Base-by-base conservation (phyloP, 2,797 vertebrate genomes). In the Melanogrammus aeglefinus region DNA sequence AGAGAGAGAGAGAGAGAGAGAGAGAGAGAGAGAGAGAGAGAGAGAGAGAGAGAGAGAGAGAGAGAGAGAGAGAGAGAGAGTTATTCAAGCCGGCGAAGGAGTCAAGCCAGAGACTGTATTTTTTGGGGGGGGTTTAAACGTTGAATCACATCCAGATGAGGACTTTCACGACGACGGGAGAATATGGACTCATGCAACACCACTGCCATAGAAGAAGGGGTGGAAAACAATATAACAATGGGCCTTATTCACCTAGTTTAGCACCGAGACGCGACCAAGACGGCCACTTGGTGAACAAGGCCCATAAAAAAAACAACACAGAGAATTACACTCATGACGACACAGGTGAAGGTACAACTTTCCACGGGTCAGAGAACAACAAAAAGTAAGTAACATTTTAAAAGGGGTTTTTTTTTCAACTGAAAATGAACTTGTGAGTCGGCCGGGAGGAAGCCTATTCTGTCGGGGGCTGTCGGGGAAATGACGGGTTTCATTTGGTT, bases 181-280 rank as follows among this genome's bases (percentile, higher is more conserved):
- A 84, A 88, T 86, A 92, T 89, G 89, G 82, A 87, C 72, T 91
- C 93, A 93, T 94, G 93, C 93, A 92, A 93, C 89, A 90, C 83
- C 87, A 91, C 89, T 88, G 91, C 86, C 88, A 91, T 80, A 76
- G 80, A 86, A 31, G 84, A 85, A 83, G 85, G 75, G 13, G 44
- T 51, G 44, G 44, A 16, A 83, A 85, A 88, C 57, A 27, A 63
- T 70, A 70, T 10, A 70, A 70, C 47, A 21, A 18, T 21, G 47
- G 47, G 47, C 18, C 47, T 51, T 51, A 51, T 51, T 51, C 47
- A 51, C 47, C 47, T 6, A 51, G 47, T 14, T 51, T 21, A 51
- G 47, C 14, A 21, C 47, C 47, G 3, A 51, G 47, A 6, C 6
- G 47, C 16, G 6, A 51, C 47, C 47, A 21, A 51, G 47, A 51